Percentiles rank a stretch among this genome's conserved stretches.
These are phyloP conservation scores for Sphenodon punctatus DNA, from an alignment of 2,797 vertebrate genomes.

Conservation along the genomic window DNA sequence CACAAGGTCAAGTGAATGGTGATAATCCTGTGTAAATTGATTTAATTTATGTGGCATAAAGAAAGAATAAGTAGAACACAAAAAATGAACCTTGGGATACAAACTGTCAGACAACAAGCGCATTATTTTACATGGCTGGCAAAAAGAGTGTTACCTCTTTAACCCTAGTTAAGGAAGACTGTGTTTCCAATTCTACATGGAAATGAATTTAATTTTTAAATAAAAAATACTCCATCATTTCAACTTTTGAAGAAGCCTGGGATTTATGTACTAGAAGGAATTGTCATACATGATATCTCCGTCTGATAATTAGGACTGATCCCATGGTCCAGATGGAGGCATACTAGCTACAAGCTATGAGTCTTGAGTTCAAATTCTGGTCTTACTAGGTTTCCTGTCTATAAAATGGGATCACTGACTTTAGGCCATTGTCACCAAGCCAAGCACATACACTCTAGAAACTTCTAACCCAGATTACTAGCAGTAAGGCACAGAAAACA, in stretches of 20 bases:
- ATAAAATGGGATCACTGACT: no score
- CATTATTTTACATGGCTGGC: background rate
- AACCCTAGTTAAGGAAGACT: background rate
- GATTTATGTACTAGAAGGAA: background rate
- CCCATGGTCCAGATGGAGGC: no score
- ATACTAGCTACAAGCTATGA: no score
- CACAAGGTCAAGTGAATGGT: background rate
- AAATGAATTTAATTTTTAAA: conserved; percentile 36
- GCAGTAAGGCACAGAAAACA: no score
- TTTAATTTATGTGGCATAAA: background rate
- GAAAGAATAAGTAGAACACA: background rate
- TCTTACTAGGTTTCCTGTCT: no score
- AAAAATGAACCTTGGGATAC: background rate
- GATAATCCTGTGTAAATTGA: background rate
- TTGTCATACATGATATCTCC: background rate
- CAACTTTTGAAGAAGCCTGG: conserved; percentile 27
- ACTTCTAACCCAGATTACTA: no score
- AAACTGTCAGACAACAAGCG: background rate
- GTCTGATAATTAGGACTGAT: background rate
- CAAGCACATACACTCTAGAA: no score
- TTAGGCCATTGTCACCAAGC: no score
- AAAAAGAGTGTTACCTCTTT: background rate
- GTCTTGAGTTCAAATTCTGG: no score
- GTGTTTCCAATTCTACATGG: background rate
- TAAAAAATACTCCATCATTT: conserved; percentile 6